These are phyloP conservation scores for Proales similis DNA, from an alignment of 1,140 invertebrate species.

Conservation along the genomic window DNA sequence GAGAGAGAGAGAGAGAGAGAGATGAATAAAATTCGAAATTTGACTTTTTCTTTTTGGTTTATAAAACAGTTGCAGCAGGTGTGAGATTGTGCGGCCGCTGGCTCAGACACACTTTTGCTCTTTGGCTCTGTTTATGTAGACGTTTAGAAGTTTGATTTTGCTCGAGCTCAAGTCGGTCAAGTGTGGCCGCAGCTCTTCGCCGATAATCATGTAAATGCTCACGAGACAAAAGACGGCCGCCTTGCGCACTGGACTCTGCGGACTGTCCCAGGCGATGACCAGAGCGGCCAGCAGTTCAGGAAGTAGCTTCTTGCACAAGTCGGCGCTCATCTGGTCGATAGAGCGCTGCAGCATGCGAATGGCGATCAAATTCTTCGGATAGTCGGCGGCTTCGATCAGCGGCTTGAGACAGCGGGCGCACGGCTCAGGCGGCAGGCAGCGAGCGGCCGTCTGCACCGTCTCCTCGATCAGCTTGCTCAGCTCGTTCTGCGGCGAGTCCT, in stretches of 20 bases:
- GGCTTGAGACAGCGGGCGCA: conserved; percentile 65
- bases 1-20: no score
- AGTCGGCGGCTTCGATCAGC: conserved; percentile 73
- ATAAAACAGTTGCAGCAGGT: no score
- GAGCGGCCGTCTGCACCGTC: conserved; percentile 65
- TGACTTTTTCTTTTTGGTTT: no score
- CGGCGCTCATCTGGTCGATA: conserved; percentile 28
- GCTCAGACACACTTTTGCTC: no score
- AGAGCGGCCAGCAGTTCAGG: conserved; percentile 76
- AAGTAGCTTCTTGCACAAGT: conserved; percentile 58
- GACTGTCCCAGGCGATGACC: conserved; percentile 75
- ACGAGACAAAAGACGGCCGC: conserved; percentile 92
- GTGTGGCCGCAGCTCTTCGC: conserved; percentile 73
- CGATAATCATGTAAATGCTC: conserved; percentile 73
- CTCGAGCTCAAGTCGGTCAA: conserved; percentile 69
- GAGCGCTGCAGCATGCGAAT: conserved; percentile 85
- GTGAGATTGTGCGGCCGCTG: no score
- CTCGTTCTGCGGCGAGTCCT: conserved; percentile 50
- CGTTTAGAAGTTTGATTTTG: conserved; percentile 68
- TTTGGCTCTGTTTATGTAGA: conserved; percentile 64
- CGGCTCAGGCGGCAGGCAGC: conserved; percentile 63
- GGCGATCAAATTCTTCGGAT: conserved; percentile 76
- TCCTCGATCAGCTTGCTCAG: conserved; percentile 57
- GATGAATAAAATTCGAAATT: no score
- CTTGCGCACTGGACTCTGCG: conserved; percentile 79